Evolutionary conservation across 2,797 vertebrate species (phyloP).

Genomic region (Selene dorsalis): DNA sequence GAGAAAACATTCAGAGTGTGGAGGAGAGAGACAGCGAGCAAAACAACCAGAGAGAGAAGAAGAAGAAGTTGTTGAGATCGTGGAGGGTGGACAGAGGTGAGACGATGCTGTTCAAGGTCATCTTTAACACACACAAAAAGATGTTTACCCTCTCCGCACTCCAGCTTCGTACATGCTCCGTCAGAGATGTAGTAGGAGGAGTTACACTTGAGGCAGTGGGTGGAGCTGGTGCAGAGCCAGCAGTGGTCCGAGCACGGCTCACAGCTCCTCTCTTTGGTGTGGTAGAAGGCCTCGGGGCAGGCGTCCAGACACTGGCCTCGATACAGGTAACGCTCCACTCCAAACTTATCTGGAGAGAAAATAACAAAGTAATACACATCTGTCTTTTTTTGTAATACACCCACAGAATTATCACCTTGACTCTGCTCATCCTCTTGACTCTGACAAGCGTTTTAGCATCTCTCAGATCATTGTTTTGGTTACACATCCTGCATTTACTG

Average conservation of each 20-base stretch:
- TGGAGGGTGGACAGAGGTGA: constrained; percentile 7
- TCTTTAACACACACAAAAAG: constrained; percentile 8
- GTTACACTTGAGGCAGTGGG: constrained; percentile 85
- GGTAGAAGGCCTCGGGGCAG: constrained; percentile 87
- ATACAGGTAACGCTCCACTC: constrained; percentile 84
- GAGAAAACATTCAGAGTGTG: background rate
- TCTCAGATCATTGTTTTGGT: no score
- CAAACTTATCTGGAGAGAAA: constrained; percentile 85
- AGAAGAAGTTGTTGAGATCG: background rate
- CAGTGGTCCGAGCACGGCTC: constrained; percentile 86
- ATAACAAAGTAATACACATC: background rate
- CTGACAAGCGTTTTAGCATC: no score
- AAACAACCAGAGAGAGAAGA: constrained; percentile 17
- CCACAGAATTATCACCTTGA: no score
- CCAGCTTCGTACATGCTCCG: constrained; percentile 83
- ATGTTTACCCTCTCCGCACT: constrained; percentile 88
- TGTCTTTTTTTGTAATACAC: no score
- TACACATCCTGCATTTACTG: no score
- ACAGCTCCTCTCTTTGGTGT: constrained; percentile 81
- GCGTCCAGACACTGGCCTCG: constrained; percentile 84
- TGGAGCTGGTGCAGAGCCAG: constrained; percentile 81
- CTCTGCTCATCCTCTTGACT: no score
- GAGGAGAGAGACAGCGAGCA: background rate
- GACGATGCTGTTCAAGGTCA: constrained; percentile 19
- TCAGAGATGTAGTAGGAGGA: constrained; percentile 84